Base-by-base conservation (phyloP, 2,797 vertebrate species). In the Parauchenoglanis ngamensis region DNA sequence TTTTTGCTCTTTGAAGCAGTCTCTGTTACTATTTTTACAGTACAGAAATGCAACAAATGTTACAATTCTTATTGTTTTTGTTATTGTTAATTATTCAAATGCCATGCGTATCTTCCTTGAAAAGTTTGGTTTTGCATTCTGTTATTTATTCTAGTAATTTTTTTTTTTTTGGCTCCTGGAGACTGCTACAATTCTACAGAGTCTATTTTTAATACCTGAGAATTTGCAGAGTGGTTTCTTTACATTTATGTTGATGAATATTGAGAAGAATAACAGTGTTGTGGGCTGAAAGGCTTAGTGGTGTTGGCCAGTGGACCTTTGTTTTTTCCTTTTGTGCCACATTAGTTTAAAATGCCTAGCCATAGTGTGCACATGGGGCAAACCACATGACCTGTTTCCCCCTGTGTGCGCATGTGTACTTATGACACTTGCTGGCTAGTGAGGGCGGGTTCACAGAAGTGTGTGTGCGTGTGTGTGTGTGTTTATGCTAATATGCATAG, bases 151-250 rank as follows among this genome's bases (percentile, higher is more conserved):
- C 75, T 87, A 88, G 77, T 81, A 91, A 90, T 84, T 86, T 84
- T 31, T 76, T 31, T 76, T 81, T 25, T 86, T 82, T 89, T 84
- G 87, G 85, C 93, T 86, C 85, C 92, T 92, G 90, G 92, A 93
- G 92, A 95, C 93, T 94, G 93, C 94, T 94, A 93, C 90, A 89
- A 88, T 94, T 95, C 92, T 94, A 95, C 92, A 95, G 95, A 96
- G 93, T 95, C 92, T 96, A 95, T 96, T 95, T 96, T 95, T 96
- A 95, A 93, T 89, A 93, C 91, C 92, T 93, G 92, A 73, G 89
- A 86, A 90, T 40, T 91, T 91, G 88, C 84, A 84, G 90, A 89
- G 86, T 86, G 92, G 92, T 91, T 94, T 67, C 83, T 93, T 94
- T 93, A 91, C 91, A 89, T 90, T 89, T 83, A 89, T 4, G 90